Base-by-base conservation (phyloP, 2,113 vertebrate genomes). In the Pyrgilauda ruficollis region DNA sequence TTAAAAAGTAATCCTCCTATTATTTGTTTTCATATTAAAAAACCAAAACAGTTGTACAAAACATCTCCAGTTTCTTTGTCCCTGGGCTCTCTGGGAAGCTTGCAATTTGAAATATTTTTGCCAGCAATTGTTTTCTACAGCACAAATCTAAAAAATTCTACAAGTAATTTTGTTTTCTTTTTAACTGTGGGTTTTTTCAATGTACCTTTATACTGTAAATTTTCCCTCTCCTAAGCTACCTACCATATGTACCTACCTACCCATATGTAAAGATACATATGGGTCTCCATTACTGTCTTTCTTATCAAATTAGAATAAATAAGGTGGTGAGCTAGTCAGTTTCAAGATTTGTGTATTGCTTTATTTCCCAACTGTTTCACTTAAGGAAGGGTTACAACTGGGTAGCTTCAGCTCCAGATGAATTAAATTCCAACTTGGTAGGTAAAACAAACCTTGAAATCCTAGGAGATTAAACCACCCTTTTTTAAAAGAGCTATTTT, bases 391-490 rank as follows among this genome's bases (percentile, higher is more conserved):
- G 43, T 67, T 91, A 67, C 77, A 96, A 84, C 46, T 72, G 11
- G 33, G 21, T 47, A 82, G 23, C 56, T 87, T 56, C 52, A 91
- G 28, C 52, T 93, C 49, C 53, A 84, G 30, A 67, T 59, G 27
- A 93, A 91, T 59, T 67, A 55, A 94, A 89, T 66, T 84, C 27
- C 41, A 84, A 20, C 50, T 35, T 11, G 0, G 21, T 47, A 93
- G 43, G 61, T 68, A 91, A 96, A 96, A 89, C 64, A 91, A 89
- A 91, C 62, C 44, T 89, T 70, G 50, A 87, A 93, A 87, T 63
- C 47, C 61, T 89, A 37, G 27, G 67, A 92, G 52, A 96, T 59
- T 81, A 89, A 84, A 92, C 41, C 33, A 89, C 27, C 23, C 26
- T 27, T 59, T 73, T 73, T 31, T 3, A 33, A 53, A 62, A 95